Conservation (phyloP, 2,797 vertebrate genomes). For the Jordanella pulchra region DNA sequence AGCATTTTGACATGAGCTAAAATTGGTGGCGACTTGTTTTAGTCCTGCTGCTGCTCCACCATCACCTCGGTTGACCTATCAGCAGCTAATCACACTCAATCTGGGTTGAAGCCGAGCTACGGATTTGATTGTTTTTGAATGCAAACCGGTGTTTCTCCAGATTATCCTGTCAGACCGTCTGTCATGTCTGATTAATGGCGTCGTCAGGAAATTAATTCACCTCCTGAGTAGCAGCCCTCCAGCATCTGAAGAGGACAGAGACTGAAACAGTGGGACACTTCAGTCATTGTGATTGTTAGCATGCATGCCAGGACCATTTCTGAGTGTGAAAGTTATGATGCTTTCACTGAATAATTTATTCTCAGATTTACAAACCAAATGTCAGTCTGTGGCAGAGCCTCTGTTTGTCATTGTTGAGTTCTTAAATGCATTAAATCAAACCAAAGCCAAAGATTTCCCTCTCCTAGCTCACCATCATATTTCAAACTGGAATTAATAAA, state of each 20-base stretch:
- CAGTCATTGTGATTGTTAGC: not conserved
- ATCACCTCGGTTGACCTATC: not conserved
- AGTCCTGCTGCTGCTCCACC: not conserved
- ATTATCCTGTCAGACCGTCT: constrained; percentile 26
- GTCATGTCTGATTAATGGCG: constrained; percentile 48
- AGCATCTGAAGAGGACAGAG: constrained; percentile 12
- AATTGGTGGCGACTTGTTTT: not conserved
- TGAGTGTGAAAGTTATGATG: not conserved
- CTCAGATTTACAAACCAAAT: not conserved
- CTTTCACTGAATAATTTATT: not conserved
- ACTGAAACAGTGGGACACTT: constrained; percentile 1
- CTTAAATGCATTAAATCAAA: not conserved
- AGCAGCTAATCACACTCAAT: not conserved
- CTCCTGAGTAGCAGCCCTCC: constrained; percentile 1
- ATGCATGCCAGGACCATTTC: constrained; percentile 2
- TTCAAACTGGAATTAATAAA: not conserved
- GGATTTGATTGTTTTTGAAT: constrained; percentile 3
- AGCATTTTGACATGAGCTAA: not conserved
- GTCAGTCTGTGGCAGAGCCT: not conserved
- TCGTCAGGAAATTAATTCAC: constrained; percentile 30
- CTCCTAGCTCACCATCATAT: not conserved
- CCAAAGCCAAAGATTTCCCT: not conserved
- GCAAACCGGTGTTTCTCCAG: not conserved
- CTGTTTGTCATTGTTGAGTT: too few species aligned
- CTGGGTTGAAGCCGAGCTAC: not conserved